Evolutionary conservation across 2,888 invertebrate genomes (phyloP).

Genomic region (Rotaria magnacalcarata): DNA sequence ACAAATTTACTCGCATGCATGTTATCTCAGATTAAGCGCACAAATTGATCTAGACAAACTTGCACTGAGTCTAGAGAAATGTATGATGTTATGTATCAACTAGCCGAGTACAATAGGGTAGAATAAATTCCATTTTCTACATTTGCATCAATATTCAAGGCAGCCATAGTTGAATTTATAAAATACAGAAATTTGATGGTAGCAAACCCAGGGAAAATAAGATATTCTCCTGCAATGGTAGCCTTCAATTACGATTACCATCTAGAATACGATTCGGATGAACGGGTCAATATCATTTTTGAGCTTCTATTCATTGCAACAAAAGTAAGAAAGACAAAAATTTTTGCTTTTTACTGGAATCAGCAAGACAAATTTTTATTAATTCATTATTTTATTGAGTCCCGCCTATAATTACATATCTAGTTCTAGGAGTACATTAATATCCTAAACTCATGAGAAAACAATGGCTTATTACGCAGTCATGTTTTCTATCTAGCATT

Average conservation of each 20-base stretch:
- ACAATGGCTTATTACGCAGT: no score
- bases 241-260: no score
- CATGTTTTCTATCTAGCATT: no score
- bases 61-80: background rate
- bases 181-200: background rate
- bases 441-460: no score
- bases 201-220: background rate
- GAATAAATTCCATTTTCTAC: background rate
- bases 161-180: background rate
- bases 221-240: no score
- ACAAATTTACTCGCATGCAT: background rate
- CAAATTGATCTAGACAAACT: background rate
- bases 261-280: no score
- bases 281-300: background rate
- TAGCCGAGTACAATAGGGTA: background rate
- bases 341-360: no score
- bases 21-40: background rate
- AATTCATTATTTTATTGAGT: no score
- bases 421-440: no score
- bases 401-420: no score
- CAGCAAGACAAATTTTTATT: no score
- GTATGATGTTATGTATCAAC: background rate
- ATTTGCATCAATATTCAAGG: background rate
- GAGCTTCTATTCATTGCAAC: background rate
- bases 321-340: background rate